These are phyloP conservation scores for Acronicta aceris DNA, from an alignment of 2,888 invertebrate genomes.

Conservation along the genomic window DNA sequence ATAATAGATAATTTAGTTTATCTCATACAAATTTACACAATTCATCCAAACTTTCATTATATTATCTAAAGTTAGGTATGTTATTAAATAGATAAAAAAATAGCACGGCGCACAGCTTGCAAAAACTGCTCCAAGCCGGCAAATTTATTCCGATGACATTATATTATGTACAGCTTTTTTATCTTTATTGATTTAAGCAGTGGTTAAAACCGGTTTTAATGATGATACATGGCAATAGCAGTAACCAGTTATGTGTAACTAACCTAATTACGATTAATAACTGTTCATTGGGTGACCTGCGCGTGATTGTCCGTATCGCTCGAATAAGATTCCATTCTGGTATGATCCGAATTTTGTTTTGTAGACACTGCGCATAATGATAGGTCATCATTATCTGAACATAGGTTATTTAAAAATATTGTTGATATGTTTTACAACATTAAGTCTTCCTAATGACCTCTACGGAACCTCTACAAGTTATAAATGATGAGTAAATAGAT, in stretches of 20 bases:
- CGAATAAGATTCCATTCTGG: constrained; percentile 20
- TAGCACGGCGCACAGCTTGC: constrained; percentile 20
- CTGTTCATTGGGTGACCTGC: constrained; percentile 24
- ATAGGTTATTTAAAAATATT: neutral
- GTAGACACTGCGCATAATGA: neutral
- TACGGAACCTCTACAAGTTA: too few species aligned
- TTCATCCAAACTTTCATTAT: too few species aligned
- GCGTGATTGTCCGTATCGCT: constrained; percentile 24
- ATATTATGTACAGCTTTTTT: constrained; percentile 13
- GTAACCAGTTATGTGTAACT: constrained; percentile 19
- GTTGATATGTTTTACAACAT: neutral
- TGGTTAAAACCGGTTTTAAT: constrained; percentile 27
- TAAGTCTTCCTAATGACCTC: too few species aligned
- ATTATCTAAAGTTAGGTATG: too few species aligned
- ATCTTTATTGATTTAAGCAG: constrained; percentile 15
- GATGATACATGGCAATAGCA: constrained; percentile 15
- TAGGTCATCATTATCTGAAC: neutral
- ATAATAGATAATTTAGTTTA: too few species aligned
- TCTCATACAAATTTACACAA: too few species aligned
- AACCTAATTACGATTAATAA: constrained; percentile 16
- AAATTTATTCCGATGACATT: constrained; percentile 15
- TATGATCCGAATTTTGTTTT: constrained; percentile 15
- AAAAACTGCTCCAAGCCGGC: constrained; percentile 31
- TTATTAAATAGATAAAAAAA: constrained; percentile 1
- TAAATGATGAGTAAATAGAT: too few species aligned